A percentile compares a stretch with the other conserved stretches of the same genome.
Conservation (phyloP, 2,797 vertebrate species). For the Amniataba percoides region DNA sequence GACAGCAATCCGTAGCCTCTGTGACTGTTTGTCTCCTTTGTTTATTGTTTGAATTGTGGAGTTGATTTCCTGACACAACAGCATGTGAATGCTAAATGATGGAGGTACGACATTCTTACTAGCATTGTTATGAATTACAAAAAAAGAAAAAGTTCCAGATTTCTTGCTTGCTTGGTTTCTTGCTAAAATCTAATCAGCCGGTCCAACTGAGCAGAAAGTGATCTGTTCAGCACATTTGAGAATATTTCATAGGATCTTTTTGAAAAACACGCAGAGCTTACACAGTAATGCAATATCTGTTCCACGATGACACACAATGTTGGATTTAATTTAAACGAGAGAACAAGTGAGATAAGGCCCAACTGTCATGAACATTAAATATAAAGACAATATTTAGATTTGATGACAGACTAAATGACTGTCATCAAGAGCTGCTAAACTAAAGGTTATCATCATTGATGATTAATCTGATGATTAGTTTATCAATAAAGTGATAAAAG, state of each 20-base stretch:
- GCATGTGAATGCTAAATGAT: conserved; percentile 4
- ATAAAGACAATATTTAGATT: background rate
- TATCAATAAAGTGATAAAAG: background rate
- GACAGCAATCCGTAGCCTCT: background rate
- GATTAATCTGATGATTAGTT: background rate
- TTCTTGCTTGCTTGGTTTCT: background rate
- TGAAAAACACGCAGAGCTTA: background rate
- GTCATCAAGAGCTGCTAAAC: background rate
- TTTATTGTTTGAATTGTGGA: conserved; percentile 40
- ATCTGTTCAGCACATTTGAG: background rate
- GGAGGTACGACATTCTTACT: conserved; percentile 13
- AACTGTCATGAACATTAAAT: background rate
- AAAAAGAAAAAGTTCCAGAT: conserved; percentile 9
- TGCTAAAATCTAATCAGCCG: background rate
- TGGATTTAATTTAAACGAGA: background rate
- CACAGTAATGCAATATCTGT: background rate
- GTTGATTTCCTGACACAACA: conserved; percentile 40
- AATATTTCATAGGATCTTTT: background rate
- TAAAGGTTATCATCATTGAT: background rate
- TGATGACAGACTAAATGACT: background rate
- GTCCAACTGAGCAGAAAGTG: background rate
- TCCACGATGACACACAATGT: background rate
- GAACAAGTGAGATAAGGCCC: background rate
- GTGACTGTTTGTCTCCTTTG: conserved; percentile 16
- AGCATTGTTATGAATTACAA: conserved; percentile 4